phyloP scores from a whole-genome alignment of 2,113 vertebrate species.

The Heptranchias perlo region DNA sequence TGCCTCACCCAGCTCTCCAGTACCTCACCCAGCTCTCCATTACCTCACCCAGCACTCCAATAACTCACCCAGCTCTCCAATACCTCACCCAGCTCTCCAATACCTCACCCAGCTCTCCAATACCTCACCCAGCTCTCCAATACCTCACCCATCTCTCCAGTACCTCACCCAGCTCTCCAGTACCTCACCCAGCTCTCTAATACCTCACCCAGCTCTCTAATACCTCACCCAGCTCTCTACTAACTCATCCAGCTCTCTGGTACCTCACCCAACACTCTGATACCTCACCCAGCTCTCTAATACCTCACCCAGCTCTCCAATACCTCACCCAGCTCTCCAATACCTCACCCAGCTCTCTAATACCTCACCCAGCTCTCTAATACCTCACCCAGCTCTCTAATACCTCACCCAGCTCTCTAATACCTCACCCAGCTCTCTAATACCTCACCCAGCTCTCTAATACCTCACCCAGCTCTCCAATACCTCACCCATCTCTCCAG shows the following conservation, averaged over 20 bases:
- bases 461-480: too few relatives aligned
- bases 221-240: not conserved
- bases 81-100: too few relatives aligned
- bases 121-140: not conserved
- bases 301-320: not conserved
- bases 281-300: not conserved
- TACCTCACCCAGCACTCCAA: too few relatives aligned
- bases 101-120: too few relatives aligned
- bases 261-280: not conserved
- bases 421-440: not conserved
- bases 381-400: not conserved
- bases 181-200: not conserved
- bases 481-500: too few relatives aligned
- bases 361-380: too few relatives aligned
- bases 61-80: too few relatives aligned
- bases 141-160: not conserved
- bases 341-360: not conserved
- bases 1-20: not conserved
- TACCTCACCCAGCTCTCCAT: not conserved
- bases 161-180: not conserved
- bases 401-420: not conserved
- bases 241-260: not conserved
- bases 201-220: not conserved
- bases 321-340: not conserved
- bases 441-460: too few relatives aligned